Evolutionary conservation across 1,140 invertebrate species (phyloP).

Genomic region (Leptinotarsa defecta): DNA sequence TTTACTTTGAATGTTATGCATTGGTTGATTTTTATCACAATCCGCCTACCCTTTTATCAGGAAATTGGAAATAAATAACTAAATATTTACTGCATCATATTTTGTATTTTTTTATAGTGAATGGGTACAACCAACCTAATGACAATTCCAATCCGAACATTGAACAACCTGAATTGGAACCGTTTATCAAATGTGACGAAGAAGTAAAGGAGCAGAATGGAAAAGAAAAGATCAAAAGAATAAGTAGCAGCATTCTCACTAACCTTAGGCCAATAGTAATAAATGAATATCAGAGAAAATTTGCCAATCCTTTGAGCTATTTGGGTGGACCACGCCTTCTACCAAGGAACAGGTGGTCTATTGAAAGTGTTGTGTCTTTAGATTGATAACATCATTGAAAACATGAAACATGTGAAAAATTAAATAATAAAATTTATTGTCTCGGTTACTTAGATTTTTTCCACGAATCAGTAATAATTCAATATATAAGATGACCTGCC

Average conservation of each 20-base stretch:
- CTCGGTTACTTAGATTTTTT: neutral
- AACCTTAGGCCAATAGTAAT: constrained; percentile 59
- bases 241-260: neutral
- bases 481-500: too few relatives aligned
- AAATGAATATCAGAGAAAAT: constrained; percentile 63
- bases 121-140: too few relatives aligned
- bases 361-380: constrained; percentile 73
- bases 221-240: neutral
- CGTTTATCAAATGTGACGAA: too few relatives aligned
- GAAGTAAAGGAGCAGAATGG: neutral
- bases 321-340: constrained; percentile 67
- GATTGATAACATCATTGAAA: constrained; percentile 58
- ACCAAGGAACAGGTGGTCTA: constrained; percentile 62
- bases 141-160: too few relatives aligned
- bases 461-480: too few relatives aligned
- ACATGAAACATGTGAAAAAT: neutral
- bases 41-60: too few relatives aligned
- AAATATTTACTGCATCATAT: too few relatives aligned
- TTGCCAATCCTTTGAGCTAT: constrained; percentile 73
- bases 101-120: too few relatives aligned
- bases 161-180: too few relatives aligned
- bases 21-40: too few relatives aligned
- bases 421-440: neutral
- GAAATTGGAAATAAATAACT: too few relatives aligned
- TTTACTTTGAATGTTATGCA: too few relatives aligned